phyloP scores from a whole-genome alignment of 2,888 invertebrate species.

The Scelioninae gen. 1 region DNA sequence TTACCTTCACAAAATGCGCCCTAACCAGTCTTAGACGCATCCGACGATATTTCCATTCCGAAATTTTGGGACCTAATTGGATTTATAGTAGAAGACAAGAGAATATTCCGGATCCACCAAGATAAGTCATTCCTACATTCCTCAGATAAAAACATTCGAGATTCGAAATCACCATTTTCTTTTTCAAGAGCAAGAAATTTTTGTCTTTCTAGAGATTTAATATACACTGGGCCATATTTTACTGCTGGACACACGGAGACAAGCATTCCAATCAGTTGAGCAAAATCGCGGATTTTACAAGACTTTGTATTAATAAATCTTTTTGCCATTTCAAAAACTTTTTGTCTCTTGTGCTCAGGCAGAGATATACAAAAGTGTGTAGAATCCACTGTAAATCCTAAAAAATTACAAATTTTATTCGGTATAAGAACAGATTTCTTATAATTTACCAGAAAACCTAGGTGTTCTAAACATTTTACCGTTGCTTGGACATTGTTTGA shows the following conservation, averaged over 20 bases:
- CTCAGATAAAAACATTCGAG: background rate
- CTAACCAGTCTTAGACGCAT: conserved; percentile 29
- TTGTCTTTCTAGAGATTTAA: conserved; percentile 33
- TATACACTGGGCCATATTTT: conserved; percentile 40
- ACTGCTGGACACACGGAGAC: conserved; percentile 52
- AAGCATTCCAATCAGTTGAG: conserved; percentile 50
- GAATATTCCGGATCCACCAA: background rate
- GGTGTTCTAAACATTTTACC: background rate
- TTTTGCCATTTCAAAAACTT: background rate
- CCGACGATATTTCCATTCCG: conserved; percentile 31
- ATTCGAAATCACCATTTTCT: background rate
- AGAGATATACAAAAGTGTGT: background rate
- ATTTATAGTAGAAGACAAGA: background rate
- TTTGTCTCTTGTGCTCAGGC: background rate
- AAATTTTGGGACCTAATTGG: conserved; percentile 3
- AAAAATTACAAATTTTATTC: background rate
- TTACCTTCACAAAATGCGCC: background rate
- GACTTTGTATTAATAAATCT: background rate
- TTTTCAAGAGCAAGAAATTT: conserved; percentile 12
- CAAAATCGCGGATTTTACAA: conserved; percentile 55
- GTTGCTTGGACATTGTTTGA: background rate
- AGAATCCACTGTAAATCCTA: background rate
- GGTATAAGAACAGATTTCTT: background rate
- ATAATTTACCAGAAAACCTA: background rate
- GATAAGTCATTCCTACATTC: background rate